These are phyloP conservation scores for Macrosteles quadrilineatus DNA, from an alignment of 1,140 invertebrate species.

Conservation along the genomic window DNA sequence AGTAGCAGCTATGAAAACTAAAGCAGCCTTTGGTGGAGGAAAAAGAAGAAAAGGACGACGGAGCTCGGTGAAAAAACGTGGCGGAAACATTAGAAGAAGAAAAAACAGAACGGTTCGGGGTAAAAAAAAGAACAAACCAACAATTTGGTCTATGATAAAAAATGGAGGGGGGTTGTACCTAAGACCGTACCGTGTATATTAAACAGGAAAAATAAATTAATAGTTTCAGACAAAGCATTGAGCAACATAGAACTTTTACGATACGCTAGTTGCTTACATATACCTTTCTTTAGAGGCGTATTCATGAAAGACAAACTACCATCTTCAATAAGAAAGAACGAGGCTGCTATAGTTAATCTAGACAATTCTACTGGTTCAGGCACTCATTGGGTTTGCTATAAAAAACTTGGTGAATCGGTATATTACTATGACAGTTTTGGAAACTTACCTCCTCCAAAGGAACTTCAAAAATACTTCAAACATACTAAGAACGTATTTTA, in stretches of 20 bases:
- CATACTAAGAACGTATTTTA: not conserved
- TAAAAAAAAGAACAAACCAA: not conserved
- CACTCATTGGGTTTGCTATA: constrained; percentile 48
- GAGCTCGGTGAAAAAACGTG: not conserved
- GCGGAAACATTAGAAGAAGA: not conserved
- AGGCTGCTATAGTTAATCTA: constrained; percentile 46
- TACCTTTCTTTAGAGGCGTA: constrained; percentile 35
- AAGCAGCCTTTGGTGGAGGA: constrained; percentile 46
- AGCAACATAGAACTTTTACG: constrained; percentile 16
- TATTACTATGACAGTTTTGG: constrained; percentile 28
- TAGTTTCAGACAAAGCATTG: constrained; percentile 23
- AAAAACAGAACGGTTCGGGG: not conserved
- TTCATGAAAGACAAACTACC: constrained; percentile 33
- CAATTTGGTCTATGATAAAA: constrained; percentile 23
- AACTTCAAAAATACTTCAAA: constrained; percentile 15
- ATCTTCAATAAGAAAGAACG: constrained; percentile 39
- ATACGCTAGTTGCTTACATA: constrained; percentile 35
- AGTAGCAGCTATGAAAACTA: constrained; percentile 46
- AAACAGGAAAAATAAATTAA: constrained; percentile 6
- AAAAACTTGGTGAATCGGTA: constrained; percentile 36
- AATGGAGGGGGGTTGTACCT: constrained; percentile 27
- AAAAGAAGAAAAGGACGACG: constrained; percentile 38
- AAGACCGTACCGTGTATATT: constrained; percentile 20
- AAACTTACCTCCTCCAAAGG: constrained; percentile 7
- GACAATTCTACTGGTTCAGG: constrained; percentile 40